Evolutionary conservation across 2,797 vertebrate species (phyloP), one percentile per base, ranked within the genome.

Genomic region (Acipenser transmontanus): DNA sequence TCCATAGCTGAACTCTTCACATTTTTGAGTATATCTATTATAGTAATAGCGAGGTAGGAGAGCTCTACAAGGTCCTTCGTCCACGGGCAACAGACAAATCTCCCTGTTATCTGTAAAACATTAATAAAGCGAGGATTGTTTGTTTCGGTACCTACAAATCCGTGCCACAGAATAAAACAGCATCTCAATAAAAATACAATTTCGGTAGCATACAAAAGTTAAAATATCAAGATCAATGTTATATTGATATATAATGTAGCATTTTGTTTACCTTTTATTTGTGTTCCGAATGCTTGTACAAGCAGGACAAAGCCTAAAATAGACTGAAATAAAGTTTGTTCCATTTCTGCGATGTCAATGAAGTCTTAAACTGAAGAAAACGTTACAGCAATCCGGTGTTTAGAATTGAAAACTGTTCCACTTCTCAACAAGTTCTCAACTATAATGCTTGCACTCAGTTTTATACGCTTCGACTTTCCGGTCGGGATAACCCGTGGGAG

Each of bases 1-100:
- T 1, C 96, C 93, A 10, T 91, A 97, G 51, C 50, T 68, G 82
- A 98, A 97, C 5, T 72, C 11, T 71, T 87, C 84, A 73, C 96
- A 99, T 50, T 77, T 87, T 75, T 98, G 96, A 0, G 83, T 89
- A 72, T 91, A 69, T 7, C 91, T 88, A 75, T 96, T 89, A 73
- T 99, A 98, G 83, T 89, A 89, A 75, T 84, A 97, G 8, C 91
- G 89, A 70, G 76, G 72, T 1, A 89, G 56, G 0, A 76, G 6
- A 1, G 50, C 91, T 12, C 77, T 83, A 75, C 96, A 98, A 0
- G 88, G 87, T 6, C 95, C 96, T 0, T 84, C 85, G 0, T 91
- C 85, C 64, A 68, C 70, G 75, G 86, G 86, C 71, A 93, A 83
- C 48, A 98, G 88, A 70, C 96, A 98, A 62, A 75, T 76, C 57